Evolutionary conservation across 1,140 invertebrate genomes (phyloP).

Genomic region (Drosophila tropicalis): DNA sequence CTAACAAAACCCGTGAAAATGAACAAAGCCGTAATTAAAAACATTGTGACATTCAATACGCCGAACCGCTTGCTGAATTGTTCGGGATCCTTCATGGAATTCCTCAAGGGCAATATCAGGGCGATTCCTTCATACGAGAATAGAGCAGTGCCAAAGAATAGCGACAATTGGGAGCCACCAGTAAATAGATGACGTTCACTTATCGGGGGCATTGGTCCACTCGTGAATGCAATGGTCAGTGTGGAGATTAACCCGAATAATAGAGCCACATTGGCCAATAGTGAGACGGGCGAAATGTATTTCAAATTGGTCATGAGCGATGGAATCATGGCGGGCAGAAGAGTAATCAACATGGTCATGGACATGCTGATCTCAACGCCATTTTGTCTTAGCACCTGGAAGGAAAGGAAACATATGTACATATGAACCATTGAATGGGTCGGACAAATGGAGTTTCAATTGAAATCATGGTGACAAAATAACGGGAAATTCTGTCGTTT

Average conservation of each 20-base stretch:
- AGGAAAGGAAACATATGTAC: background rate
- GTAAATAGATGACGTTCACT: constrained; percentile 84
- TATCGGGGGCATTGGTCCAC: constrained; percentile 86
- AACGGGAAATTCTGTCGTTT: too few species aligned
- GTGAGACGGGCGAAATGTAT: constrained; percentile 89
- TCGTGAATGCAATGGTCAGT: constrained; percentile 88
- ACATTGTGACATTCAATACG: constrained; percentile 92
- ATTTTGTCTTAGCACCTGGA: constrained; percentile 87
- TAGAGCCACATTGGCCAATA: constrained; percentile 88
- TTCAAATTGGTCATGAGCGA: constrained; percentile 91
- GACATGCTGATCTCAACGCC: constrained; percentile 85
- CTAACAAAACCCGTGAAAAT: constrained; percentile 89
- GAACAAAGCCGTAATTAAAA: constrained; percentile 89
- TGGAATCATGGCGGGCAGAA: constrained; percentile 89
- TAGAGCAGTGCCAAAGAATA: constrained; percentile 90
- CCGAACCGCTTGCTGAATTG: constrained; percentile 90
- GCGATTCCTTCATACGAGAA: constrained; percentile 92
- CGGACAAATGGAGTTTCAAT: too few species aligned
- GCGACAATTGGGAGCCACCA: constrained; percentile 85
- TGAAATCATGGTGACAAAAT: too few species aligned
- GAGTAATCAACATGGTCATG: constrained; percentile 88
- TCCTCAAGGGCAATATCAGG: constrained; percentile 93
- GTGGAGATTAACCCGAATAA: constrained; percentile 87
- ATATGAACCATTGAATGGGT: too few species aligned
- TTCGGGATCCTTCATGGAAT: constrained; percentile 92